Percentiles rank a stretch among this genome's conserved stretches.
These are phyloP conservation scores for Alca torda DNA, from an alignment of 2,797 vertebrate species.

Conservation along the genomic window DNA sequence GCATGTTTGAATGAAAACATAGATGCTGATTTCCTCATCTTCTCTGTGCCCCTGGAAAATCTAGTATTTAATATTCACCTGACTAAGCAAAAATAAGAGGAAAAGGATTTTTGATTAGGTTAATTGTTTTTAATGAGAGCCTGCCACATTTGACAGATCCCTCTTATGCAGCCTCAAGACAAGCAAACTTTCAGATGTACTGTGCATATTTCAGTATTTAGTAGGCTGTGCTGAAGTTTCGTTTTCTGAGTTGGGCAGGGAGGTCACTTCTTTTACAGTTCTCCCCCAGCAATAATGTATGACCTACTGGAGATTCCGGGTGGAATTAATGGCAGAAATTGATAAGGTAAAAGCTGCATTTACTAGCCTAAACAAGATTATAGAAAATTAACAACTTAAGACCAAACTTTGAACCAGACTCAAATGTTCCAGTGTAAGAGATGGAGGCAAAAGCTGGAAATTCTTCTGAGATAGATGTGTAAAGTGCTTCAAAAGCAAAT, in stretches of 20 bases:
- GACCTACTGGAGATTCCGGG: neutral
- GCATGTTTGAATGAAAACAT: neutral
- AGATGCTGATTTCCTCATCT: conserved; percentile 36
- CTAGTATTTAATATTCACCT: conserved; percentile 34
- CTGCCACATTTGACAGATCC: conserved; percentile 45
- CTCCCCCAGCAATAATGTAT: neutral
- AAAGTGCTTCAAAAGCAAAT: neutral
- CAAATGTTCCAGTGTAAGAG: neutral
- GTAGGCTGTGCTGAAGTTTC: neutral
- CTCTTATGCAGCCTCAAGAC: neutral
- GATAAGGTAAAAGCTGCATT: neutral
- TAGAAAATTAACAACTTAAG: neutral
- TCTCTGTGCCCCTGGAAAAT: neutral
- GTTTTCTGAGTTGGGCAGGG: neutral
- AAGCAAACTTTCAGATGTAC: neutral
- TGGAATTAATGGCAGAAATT: neutral
- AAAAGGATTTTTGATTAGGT: conserved; percentile 35
- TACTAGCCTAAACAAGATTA: neutral
- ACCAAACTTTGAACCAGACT: neutral
- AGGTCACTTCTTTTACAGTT: neutral
- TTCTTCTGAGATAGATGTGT: neutral
- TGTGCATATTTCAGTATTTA: neutral
- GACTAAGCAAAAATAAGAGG: conserved; percentile 49
- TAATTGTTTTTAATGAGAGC: conserved; percentile 56
- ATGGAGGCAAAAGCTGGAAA: neutral